These are phyloP conservation scores for rabbit (Oryctolagus cuniculus) DNA, from an alignment of 2,113 vertebrate species.

Conservation along the genomic window mOryCun1.1 NC_091438.1:148608501-148609000, in stretches of 20 bases:
- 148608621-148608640: too few relatives aligned
- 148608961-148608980: neutral
- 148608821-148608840: neutral
- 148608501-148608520: too few relatives aligned
- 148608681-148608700: too few relatives aligned
- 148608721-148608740: accelerated
- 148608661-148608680: neutral
- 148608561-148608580: too few relatives aligned
- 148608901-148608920: too few relatives aligned
- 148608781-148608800: neutral
- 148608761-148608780: neutral
- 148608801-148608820: neutral
- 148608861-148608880: neutral
- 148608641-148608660: neutral
- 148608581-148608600: neutral
- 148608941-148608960: neutral
- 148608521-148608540: too few relatives aligned
- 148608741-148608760: neutral
- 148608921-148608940: neutral
- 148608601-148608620: neutral
- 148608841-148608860: neutral
- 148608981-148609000: neutral
- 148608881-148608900: neutral
- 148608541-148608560: too few relatives aligned
- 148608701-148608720: neutral